Percentiles rank a stretch among this genome's conserved stretches.
Conservation (phyloP, 2,113 vertebrate genomes). For the Isichthys henryi region DNA sequence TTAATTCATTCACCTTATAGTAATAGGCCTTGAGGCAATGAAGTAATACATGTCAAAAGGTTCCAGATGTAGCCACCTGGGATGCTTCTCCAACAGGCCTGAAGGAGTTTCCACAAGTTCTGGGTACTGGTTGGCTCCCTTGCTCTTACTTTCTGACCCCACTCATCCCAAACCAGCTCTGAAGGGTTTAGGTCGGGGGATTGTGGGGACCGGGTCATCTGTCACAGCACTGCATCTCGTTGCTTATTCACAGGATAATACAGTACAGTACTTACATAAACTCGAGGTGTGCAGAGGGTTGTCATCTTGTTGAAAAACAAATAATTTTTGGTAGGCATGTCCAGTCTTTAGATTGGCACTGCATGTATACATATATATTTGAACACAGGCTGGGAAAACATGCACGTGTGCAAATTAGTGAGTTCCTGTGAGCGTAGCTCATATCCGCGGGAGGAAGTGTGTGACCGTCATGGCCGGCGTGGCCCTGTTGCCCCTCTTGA, state of each 20-base stretch:
- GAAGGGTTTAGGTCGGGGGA: background rate
- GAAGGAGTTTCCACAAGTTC: background rate
- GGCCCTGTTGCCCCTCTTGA: constrained; percentile 83
- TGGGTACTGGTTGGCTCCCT: background rate
- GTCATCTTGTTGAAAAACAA: background rate
- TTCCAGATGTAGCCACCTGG: background rate
- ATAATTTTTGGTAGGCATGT: background rate
- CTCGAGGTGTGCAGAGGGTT: background rate
- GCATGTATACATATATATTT: constrained; percentile 28
- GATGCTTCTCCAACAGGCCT: background rate
- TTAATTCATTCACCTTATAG: background rate
- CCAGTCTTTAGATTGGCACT: background rate
- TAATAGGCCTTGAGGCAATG: background rate
- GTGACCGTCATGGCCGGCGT: constrained; percentile 88
- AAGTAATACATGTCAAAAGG: background rate
- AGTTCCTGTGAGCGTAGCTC: constrained; percentile 60
- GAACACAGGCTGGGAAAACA: constrained; percentile 62
- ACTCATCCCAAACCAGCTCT: background rate
- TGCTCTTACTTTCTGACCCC: background rate
- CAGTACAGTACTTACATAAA: background rate
- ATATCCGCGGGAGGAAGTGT: constrained; percentile 91
- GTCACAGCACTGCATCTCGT: background rate
- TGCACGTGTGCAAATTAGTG: constrained; percentile 77
- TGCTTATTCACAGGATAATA: background rate
- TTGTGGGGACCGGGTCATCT: background rate